phyloP scores from a whole-genome alignment of 2,113 vertebrate genomes.

The Pan paniscus region DNA sequence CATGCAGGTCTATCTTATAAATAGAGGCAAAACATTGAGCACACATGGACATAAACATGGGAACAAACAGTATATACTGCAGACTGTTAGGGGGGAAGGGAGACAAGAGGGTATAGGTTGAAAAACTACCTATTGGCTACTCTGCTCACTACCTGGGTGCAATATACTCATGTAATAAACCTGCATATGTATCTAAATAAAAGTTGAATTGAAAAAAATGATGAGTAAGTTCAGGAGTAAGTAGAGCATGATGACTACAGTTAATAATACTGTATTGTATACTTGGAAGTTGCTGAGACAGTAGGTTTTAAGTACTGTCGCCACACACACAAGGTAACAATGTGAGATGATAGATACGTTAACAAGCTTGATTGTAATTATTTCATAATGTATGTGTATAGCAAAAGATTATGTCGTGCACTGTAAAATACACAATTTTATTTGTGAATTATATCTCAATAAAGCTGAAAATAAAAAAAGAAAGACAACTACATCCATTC shows the following conservation, averaged over 20 bases:
- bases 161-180: too few species aligned
- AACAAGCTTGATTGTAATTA: background rate
- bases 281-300: background rate
- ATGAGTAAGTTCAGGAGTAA: background rate
- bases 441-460: background rate
- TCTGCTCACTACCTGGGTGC: too few species aligned
- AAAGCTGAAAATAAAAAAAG: background rate
- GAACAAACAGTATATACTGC: too few species aligned
- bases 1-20: too few species aligned
- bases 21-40: too few species aligned
- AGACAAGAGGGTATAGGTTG: too few species aligned
- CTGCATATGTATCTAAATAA: too few species aligned
- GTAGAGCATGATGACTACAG: background rate
- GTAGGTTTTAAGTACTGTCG: background rate
- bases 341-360: background rate
- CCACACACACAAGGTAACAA: background rate
- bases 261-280: background rate
- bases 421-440: background rate
- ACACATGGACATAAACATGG: too few species aligned
- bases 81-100: too few species aligned
- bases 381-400: background rate
- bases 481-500: background rate
- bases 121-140: too few species aligned
- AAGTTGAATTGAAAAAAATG: too few species aligned
- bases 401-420: background rate